Evolutionary conservation across 2,888 invertebrate species (phyloP), one percentile per base, ranked within the genome.

Genomic region (Polymixis lichenea): DNA sequence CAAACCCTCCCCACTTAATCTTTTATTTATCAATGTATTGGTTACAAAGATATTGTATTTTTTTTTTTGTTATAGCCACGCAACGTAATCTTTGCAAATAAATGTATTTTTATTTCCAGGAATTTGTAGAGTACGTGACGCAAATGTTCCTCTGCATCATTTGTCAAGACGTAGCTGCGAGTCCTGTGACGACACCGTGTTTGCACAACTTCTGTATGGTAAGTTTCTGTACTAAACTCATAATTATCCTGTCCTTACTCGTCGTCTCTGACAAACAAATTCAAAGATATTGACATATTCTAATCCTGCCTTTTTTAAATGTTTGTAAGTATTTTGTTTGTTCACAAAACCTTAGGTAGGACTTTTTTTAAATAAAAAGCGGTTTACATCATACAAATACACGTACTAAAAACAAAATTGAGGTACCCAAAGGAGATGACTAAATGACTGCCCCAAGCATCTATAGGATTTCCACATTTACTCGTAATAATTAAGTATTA

Each of bases 131-230:
- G 28, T 97, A 97, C 82, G 97, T 98, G 4, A 97, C 97, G 77
- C 97, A 97, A 88, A 89, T 97, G 72, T 98, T 98, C 91, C 96
- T 97, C n/a, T 98, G 98, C 89, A 97, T 98, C 68, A 98, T 98
- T 87, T 98, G 98, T 90, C 98, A 98, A 90, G 98, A 98, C 71
- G 92, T 98, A 6, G 97, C 97, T 0, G 97, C 95, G 77, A 95
- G 96, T 76, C 98, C 98, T 0, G 96, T 98, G 28, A 98, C 98
- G 0, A 98, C 98, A 0, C 95, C 97, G 0, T 98, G 98, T 88
- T 92, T 94, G 62, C 98, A 98, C 90, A 98, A 98, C 90, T 97
- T 98, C 82, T 98, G 98, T 90, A 95, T 97, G 95, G 98, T 97
- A 91, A 94, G 95, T 5, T 49, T 60, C 2, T 32, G 0, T 17